Conservation (phyloP, 2,113 vertebrate species). For the Xiphophorus hellerii region DNA sequence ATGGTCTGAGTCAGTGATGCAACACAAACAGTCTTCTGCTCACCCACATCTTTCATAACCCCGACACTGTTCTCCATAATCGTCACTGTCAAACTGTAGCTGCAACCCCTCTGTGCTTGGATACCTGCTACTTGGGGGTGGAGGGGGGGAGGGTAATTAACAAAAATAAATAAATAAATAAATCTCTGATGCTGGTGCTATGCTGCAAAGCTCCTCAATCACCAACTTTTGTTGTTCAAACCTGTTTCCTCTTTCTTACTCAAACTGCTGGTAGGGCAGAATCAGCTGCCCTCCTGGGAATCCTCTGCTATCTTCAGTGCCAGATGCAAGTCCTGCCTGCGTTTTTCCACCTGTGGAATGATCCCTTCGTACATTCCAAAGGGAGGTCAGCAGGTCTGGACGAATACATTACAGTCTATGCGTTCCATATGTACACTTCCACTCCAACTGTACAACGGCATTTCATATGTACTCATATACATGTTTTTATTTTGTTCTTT, state of each 20-base stretch:
- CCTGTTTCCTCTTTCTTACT: slow-evolving; percentile 9
- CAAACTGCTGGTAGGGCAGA: slow-evolving; percentile 12
- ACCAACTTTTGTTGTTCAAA: slow-evolving; percentile 26
- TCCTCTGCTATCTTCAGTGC: slow-evolving; percentile 55
- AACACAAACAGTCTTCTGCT: neutral
- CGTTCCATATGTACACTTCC: slow-evolving; percentile 58
- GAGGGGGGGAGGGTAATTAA: too few species aligned
- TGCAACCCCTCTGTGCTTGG: slow-evolving; percentile 10
- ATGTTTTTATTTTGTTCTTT: slow-evolving; percentile 28
- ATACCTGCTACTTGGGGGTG: slow-evolving; percentile 19
- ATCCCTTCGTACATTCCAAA: slow-evolving; percentile 58
- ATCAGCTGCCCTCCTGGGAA: slow-evolving; percentile 43
- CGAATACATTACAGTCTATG: slow-evolving; percentile 40
- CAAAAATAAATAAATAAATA: neutral
- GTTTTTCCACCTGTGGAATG: slow-evolving; percentile 35
- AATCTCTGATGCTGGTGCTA: slow-evolving; percentile 68
- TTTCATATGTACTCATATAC: slow-evolving; percentile 38
- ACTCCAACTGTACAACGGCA: slow-evolving; percentile 49
- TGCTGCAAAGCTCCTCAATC: slow-evolving; percentile 33
- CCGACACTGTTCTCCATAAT: slow-evolving; percentile 4
- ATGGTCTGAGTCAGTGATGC: slow-evolving; percentile 13
- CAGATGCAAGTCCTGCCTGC: slow-evolving; percentile 63
- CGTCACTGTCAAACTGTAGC: slow-evolving; percentile 2
- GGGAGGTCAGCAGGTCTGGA: slow-evolving; percentile 51
- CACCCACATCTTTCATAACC: slow-evolving; percentile 17